These are phyloP conservation scores for Narcine bancroftii DNA, from an alignment of 2,113 vertebrate genomes.

Conservation along the genomic window DNA sequence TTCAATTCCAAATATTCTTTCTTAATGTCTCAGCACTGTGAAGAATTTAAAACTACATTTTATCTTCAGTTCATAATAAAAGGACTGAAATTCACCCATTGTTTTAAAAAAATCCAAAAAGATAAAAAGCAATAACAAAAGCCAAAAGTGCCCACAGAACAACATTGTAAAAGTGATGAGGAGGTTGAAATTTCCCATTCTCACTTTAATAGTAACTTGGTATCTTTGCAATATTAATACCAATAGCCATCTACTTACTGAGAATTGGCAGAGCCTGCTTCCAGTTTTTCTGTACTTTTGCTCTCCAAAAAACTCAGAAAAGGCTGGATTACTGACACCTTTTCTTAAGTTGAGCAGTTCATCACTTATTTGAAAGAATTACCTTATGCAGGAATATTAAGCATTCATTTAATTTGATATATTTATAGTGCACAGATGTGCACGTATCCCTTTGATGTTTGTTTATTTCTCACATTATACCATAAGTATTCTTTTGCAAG, in stretches of 20 bases:
- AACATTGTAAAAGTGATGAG: neutral
- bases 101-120: neutral
- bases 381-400: neutral
- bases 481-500: too few relatives aligned
- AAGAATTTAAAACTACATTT: neutral
- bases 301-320: neutral
- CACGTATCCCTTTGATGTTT: too few relatives aligned
- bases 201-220: constrained; percentile 13
- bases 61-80: neutral
- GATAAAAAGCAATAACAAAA: neutral
- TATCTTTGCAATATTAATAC: constrained; percentile 7
- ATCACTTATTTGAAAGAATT: neutral
- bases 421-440: neutral
- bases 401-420: neutral
- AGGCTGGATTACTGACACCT: neutral
- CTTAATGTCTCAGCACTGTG: neutral
- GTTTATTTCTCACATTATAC: too few relatives aligned
- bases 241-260: constrained; percentile 17
- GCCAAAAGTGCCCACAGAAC: neutral
- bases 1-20: neutral
- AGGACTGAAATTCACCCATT: neutral
- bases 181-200: neutral
- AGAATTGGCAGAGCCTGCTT: neutral
- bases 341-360: neutral
- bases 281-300: neutral